Evolutionary conservation across 1,140 invertebrate species (phyloP).

Genomic region (Hyposmocoma kahamanoa): DNA sequence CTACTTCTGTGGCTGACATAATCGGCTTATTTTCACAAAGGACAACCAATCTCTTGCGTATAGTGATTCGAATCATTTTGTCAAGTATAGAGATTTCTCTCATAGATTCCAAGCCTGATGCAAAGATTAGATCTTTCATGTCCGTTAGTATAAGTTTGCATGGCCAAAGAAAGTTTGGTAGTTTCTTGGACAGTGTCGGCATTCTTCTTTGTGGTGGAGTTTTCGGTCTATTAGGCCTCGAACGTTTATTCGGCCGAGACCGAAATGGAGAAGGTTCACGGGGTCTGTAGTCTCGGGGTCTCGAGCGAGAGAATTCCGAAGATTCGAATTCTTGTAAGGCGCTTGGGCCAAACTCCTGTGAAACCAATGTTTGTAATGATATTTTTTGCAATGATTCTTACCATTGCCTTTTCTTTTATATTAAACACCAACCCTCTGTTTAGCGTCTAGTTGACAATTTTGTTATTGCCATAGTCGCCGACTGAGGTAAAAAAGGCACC

Average conservation of each 20-base stretch:
- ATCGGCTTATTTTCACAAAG: background rate
- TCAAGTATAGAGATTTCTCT: background rate
- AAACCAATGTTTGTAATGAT: background rate
- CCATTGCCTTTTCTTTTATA: no score
- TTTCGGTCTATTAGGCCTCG: no score
- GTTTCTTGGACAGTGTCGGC: background rate
- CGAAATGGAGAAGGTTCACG: background rate
- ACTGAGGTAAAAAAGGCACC: no score
- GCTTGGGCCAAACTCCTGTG: slow-evolving; percentile 8
- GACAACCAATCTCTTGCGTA: slow-evolving; percentile 4
- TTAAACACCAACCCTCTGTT: no score
- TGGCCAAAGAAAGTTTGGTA: slow-evolving; percentile 3
- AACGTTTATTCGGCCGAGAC: background rate
- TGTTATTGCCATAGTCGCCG: no score
- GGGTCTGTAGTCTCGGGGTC: background rate
- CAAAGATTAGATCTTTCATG: slow-evolving; percentile 1
- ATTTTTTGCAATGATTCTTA: no score
- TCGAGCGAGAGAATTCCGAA: background rate
- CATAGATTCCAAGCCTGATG: background rate
- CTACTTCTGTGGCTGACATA: background rate
- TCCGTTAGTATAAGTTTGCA: slow-evolving; percentile 5
- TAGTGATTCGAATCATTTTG: slow-evolving; percentile 2
- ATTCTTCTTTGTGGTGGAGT: background rate
- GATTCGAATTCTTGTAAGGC: background rate
- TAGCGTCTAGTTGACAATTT: no score